These are phyloP conservation scores for Coregonus suidteri DNA, from an alignment of 2,797 vertebrate species.

Conservation along the genomic window DNA sequence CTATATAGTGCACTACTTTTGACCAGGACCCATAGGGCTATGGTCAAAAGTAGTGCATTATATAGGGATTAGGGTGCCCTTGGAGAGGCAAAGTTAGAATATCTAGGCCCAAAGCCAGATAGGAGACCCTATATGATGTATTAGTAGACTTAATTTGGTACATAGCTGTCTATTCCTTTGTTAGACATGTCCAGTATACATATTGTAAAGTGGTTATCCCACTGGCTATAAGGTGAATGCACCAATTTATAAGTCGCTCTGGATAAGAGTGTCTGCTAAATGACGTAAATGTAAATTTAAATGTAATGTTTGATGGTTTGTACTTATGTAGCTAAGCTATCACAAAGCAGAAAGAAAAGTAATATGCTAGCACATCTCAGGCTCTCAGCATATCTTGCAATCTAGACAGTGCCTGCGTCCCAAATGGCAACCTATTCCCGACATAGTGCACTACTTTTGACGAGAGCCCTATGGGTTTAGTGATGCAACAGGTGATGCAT, in stretches of 20 bases:
- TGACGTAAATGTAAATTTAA: too few species aligned
- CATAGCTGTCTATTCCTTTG: not conserved
- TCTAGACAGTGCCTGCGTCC: not conserved
- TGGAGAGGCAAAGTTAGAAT: constrained; percentile 23
- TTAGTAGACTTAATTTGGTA: too few species aligned
- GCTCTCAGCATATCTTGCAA: not conserved
- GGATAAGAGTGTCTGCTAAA: too few species aligned
- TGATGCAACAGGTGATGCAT: not conserved
- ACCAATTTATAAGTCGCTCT: too few species aligned
- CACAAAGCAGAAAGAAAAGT: not conserved
- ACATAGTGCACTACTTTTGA: not conserved
- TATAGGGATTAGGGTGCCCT: not conserved
- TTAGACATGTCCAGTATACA: too few species aligned
- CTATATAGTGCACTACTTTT: not conserved
- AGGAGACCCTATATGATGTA: constrained; percentile 18
- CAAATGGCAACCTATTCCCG: not conserved
- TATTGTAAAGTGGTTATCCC: too few species aligned
- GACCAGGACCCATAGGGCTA: too few species aligned
- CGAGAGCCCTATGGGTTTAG: too few species aligned
- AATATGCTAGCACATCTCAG: not conserved
- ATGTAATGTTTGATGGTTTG: not conserved
- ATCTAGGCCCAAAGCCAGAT: constrained; percentile 46
- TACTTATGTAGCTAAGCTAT: constrained; percentile 1
- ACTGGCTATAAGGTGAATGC: too few species aligned
- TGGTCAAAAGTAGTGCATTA: not conserved